Evolutionary conservation across 23 tunicate genomes (phyloP).

Genomic region (Trididemnum clinides): DNA sequence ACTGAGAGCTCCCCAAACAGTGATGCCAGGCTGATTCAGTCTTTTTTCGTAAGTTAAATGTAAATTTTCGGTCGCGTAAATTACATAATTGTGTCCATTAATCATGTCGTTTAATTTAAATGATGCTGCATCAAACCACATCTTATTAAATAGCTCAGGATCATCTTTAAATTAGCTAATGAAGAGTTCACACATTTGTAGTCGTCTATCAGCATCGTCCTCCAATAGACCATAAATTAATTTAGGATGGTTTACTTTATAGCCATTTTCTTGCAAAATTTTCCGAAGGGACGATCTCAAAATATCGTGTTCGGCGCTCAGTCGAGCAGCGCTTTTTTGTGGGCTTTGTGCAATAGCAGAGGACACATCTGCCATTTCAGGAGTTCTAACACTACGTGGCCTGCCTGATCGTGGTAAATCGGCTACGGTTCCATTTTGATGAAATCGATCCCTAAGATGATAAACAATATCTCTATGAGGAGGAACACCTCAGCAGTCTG

Average conservation of each 20-base stretch:
- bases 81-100: not conserved
- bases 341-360: too few species aligned
- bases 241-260: not conserved
- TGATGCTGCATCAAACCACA: not conserved
- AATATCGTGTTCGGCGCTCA: not conserved
- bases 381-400: not conserved
- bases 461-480: too few species aligned
- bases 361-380: not conserved
- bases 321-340: not conserved
- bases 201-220: too few species aligned
- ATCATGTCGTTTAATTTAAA: not conserved
- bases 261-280: not conserved
- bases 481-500: too few species aligned
- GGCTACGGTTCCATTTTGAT: too few species aligned
- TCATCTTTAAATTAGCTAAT: not conserved
- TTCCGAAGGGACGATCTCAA: too few species aligned
- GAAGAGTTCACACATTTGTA: not conserved
- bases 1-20: not conserved
- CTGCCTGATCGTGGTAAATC: too few species aligned
- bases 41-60: too few species aligned
- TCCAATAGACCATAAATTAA: too few species aligned
- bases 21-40: not conserved
- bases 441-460: too few species aligned
- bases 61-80: too few species aligned
- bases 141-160: not conserved